These are phyloP conservation scores for Harpalus rubripes DNA, from an alignment of 2,888 invertebrate species.

Conservation along the genomic window DNA sequence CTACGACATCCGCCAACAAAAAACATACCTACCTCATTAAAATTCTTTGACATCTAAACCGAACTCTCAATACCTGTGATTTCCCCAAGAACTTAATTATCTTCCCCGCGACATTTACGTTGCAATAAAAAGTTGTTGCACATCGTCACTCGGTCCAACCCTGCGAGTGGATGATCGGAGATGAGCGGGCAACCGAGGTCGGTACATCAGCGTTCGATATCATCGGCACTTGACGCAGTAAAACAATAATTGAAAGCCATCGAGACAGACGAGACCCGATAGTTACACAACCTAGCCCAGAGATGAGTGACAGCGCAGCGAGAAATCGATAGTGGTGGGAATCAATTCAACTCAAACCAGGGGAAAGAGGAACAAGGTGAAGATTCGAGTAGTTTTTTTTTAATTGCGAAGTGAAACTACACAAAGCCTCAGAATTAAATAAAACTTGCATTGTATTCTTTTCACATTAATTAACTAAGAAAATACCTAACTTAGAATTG, in stretches of 20 bases:
- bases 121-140: neutral
- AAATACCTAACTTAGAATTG: too few relatives aligned
- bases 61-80: neutral
- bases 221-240: conserved; percentile 51
- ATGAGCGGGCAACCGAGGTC: too few relatives aligned
- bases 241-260: conserved; percentile 60
- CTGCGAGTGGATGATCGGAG: neutral
- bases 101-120: neutral
- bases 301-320: neutral
- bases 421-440: too few relatives aligned
- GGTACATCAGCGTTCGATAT: conserved; percentile 40
- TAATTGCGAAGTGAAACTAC: too few relatives aligned
- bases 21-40: neutral
- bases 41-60: neutral
- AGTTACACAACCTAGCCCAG: neutral
- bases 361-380: too few relatives aligned
- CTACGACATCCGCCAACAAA: neutral
- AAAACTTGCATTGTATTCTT: too few relatives aligned
- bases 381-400: too few relatives aligned
- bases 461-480: too few relatives aligned
- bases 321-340: neutral
- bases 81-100: neutral
- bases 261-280: conserved; percentile 10
- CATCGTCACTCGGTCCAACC: conserved; percentile 1
- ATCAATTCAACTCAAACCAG: neutral